Evolutionary conservation across 2,797 vertebrate genomes (phyloP).

Genomic region (Furcifer pardalis): DNA sequence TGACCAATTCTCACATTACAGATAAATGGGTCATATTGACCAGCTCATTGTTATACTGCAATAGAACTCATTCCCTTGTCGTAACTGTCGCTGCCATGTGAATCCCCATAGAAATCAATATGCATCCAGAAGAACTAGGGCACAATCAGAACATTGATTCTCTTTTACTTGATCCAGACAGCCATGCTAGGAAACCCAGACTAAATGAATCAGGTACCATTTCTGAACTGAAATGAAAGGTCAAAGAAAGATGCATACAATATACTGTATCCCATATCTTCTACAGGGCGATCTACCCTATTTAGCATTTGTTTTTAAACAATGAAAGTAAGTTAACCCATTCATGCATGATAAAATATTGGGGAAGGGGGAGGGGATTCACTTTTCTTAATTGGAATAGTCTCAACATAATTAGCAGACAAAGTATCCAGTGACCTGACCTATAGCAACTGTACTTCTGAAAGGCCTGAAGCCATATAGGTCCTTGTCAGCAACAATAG

Average conservation of each 20-base stretch:
- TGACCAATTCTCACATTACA: conserved; percentile 40
- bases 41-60: conserved; percentile 56
- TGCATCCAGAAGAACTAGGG: not conserved
- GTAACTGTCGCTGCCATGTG: conserved; percentile 57
- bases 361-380: not conserved
- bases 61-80: conserved; percentile 57
- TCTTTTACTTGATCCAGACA: not conserved
- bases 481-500: conserved; percentile 41
- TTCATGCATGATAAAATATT: not conserved
- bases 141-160: conserved; percentile 22
- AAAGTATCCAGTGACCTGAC: conserved; percentile 58
- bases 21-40: conserved; percentile 67
- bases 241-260: conserved; percentile 1
- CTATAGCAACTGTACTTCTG: conserved; percentile 58
- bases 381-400: conserved; percentile 42
- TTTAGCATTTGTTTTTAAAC: conserved; percentile 26
- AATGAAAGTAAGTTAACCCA: not conserved
- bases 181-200: not conserved
- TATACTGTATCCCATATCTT: not conserved
- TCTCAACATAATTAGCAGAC: conserved; percentile 68
- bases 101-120: conserved; percentile 55
- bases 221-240: not conserved
- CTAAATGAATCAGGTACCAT: not conserved
- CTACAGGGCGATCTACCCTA: not conserved
- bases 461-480: conserved; percentile 55